A percentile compares a stretch with the other conserved stretches of the same genome.
Conservation (phyloP, 2,113 vertebrate genomes). For the Lutjanus erythropterus region DNA sequence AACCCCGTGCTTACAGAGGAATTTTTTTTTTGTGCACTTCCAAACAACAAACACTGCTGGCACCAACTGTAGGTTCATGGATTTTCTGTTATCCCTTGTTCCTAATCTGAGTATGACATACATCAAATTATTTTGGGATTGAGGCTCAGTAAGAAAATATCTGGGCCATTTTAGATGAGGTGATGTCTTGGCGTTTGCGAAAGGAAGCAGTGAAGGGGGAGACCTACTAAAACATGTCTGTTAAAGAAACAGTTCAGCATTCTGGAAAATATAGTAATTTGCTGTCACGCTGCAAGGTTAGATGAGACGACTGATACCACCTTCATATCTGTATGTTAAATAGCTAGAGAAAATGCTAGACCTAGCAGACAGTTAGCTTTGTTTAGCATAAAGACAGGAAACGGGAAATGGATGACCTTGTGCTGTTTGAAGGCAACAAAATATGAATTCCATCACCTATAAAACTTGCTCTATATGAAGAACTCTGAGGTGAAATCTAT, state of each 20-base stretch:
- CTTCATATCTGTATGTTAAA: background rate
- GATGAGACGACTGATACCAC: background rate
- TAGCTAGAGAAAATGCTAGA: background rate
- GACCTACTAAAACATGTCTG: background rate
- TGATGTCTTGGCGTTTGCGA: conserved; percentile 5
- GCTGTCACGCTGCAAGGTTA: background rate
- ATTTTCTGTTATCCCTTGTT: conserved; percentile 74
- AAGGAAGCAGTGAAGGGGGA: background rate
- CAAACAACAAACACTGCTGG: conserved; percentile 76
- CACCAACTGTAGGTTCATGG: conserved; percentile 61
- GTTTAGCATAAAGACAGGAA: background rate
- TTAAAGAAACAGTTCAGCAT: background rate
- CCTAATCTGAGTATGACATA: conserved; percentile 76
- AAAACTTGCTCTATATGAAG: background rate
- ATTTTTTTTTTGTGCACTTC: conserved; percentile 58
- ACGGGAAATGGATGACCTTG: background rate
- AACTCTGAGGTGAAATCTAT: too few species aligned
- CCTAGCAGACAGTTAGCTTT: background rate
- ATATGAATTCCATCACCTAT: background rate
- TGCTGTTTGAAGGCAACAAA: background rate
- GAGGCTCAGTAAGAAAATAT: conserved; percentile 67
- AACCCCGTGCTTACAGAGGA: conserved; percentile 58
- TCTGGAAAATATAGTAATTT: background rate
- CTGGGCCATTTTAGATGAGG: conserved; percentile 67
- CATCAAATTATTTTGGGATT: conserved; percentile 79